These are phyloP conservation scores for Drosophila oshimai DNA, from an alignment of 1,140 invertebrate species.

Conservation along the genomic window DNA sequence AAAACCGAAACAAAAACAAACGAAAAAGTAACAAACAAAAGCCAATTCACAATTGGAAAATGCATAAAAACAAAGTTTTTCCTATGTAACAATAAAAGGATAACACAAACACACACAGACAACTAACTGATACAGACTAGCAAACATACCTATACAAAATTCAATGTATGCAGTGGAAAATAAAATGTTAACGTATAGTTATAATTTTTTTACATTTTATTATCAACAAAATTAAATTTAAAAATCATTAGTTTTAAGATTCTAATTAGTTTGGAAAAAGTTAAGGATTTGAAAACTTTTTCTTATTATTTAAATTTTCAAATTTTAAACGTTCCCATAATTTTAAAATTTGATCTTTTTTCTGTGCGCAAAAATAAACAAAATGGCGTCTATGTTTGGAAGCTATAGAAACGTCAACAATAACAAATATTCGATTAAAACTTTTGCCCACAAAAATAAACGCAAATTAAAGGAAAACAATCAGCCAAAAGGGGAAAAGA, in stretches of 20 bases:
- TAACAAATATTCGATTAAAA: constrained; percentile 77
- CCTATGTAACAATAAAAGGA: constrained; percentile 36
- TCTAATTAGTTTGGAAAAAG: too few species aligned
- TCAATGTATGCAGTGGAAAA: not conserved
- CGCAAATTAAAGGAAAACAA: constrained; percentile 78
- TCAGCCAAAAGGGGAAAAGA: constrained; percentile 3
- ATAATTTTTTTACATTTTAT: too few species aligned
- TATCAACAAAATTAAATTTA: too few species aligned
- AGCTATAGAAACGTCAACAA: constrained; percentile 33
- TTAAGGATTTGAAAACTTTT: too few species aligned
- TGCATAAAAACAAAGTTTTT: constrained; percentile 61
- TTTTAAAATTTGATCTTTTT: too few species aligned
- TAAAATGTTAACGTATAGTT: not conserved
- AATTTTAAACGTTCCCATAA: too few species aligned
- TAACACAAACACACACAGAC: constrained; percentile 8
- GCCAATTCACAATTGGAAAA: constrained; percentile 50
- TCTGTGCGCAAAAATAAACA: constrained; percentile 53
- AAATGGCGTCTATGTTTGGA: constrained; percentile 54
- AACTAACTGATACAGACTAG: not conserved
- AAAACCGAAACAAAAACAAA: constrained; percentile 23
- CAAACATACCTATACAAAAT: constrained; percentile 51
- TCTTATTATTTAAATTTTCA: too few species aligned
- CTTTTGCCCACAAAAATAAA: constrained; percentile 59
- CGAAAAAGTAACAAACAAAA: constrained; percentile 38
- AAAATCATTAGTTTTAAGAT: too few species aligned